These are phyloP conservation scores for Mythimna lalbum DNA, from an alignment of 2,888 invertebrate species.

Conservation along the genomic window DNA sequence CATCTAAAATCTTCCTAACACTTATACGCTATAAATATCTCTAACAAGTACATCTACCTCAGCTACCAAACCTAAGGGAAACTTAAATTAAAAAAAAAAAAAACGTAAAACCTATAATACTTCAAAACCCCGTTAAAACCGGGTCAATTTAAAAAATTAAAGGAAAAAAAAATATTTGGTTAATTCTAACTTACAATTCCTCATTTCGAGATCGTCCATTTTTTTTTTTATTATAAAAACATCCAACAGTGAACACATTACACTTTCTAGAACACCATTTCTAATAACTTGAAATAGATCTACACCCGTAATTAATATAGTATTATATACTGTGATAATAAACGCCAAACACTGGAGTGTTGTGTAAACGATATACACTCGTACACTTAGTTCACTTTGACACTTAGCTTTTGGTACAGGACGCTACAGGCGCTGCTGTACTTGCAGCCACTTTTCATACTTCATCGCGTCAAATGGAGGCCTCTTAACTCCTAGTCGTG, in stretches of 20 bases:
- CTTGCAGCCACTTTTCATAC: neutral
- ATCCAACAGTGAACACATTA: constrained; percentile 88
- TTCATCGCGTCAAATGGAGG: neutral
- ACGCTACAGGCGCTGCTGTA: constrained; percentile 20
- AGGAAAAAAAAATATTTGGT: constrained; percentile 82
- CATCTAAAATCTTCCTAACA: constrained; percentile 77
- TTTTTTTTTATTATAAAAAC: constrained; percentile 73
- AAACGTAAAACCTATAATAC: constrained; percentile 87
- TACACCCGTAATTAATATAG: constrained; percentile 87
- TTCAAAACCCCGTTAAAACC: constrained; percentile 88
- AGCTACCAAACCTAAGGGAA: constrained; percentile 77
- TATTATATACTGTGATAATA: constrained; percentile 70
- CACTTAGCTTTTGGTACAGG: constrained; percentile 31
- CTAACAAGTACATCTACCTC: constrained; percentile 81
- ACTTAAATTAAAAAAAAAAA: constrained; percentile 71
- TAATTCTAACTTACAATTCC: constrained; percentile 80
- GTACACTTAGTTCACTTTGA: constrained; percentile 46
- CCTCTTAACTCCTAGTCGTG: neutral
- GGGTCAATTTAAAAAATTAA: constrained; percentile 79
- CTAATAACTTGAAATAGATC: constrained; percentile 85
- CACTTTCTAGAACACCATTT: constrained; percentile 80
- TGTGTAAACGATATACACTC: constrained; percentile 48
- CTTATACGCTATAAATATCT: constrained; percentile 72
- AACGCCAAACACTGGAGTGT: constrained; percentile 64
- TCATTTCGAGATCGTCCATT: constrained; percentile 80